phyloP scores from a whole-genome alignment of 2,797 vertebrate species.

The Enteromius argenteus region DNA sequence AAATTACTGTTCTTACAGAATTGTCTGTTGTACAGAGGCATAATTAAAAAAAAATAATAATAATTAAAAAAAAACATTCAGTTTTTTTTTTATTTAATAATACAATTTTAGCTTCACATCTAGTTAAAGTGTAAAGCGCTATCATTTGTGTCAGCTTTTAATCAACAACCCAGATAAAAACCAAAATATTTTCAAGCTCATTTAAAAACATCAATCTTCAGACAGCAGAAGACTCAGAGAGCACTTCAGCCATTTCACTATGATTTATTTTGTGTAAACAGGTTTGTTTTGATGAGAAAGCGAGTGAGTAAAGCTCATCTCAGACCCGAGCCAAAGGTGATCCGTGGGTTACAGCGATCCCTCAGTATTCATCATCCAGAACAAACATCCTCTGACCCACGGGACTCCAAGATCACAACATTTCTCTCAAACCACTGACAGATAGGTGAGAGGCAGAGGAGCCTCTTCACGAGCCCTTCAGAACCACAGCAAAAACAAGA shows the following conservation, averaged over 20 bases:
- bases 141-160: neutral
- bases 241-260: neutral
- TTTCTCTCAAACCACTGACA: conserved; percentile 23
- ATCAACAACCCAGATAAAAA: neutral
- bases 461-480: neutral
- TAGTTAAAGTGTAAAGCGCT: neutral
- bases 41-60: no score
- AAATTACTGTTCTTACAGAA: neutral
- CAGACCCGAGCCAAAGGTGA: neutral
- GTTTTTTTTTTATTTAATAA: no score
- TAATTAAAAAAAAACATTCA: no score
- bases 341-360: neutral
- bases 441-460: conserved; percentile 26
- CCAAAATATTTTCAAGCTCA: neutral
- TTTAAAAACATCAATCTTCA: neutral
- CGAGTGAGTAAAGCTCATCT: neutral
- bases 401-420: neutral
- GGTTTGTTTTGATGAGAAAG: neutral
- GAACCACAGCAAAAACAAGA: conserved; percentile 10
- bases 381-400: conserved; percentile 62
- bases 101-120: neutral
- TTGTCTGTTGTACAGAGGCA: no score
- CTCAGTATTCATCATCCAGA: conserved; percentile 24
- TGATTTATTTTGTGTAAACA: neutral
- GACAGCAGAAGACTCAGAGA: neutral